Conservation (phyloP, 2,888 invertebrate species). For the Schizaphis graminum region DNA sequence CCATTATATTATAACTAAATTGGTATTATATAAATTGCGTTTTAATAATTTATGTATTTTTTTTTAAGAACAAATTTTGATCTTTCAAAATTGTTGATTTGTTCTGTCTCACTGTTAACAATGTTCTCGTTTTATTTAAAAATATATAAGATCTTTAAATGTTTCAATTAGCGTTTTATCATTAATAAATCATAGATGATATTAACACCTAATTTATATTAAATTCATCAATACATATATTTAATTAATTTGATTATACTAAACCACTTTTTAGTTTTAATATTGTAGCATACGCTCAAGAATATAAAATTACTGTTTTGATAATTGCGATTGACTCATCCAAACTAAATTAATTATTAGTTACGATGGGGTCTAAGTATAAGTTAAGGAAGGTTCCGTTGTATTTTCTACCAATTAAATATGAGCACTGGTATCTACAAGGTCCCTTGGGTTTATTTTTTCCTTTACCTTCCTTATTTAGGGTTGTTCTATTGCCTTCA, state of each 20-base stretch:
- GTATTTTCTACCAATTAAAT: constrained; percentile 50
- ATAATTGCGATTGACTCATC: constrained; percentile 32
- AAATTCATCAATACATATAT: not conserved
- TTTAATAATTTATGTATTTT: not conserved
- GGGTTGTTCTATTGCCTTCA: constrained; percentile 13
- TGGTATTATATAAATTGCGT: not conserved
- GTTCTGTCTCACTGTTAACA: not conserved
- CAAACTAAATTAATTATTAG: constrained; percentile 22
- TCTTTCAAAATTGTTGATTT: not conserved
- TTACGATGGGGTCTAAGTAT: not conserved
- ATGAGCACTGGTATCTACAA: not conserved
- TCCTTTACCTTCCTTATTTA: constrained; percentile 32
- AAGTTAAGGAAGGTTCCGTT: not conserved
- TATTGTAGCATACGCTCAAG: not conserved
- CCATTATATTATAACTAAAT: not conserved
- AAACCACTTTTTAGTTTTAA: not conserved
- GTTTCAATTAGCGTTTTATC: not conserved
- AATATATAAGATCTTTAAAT: not conserved
- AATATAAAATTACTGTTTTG: not conserved
- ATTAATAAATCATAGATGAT: not conserved
- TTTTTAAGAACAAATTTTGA: not conserved
- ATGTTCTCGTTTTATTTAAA: not conserved
- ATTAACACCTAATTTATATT: not conserved
- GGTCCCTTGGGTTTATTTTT: constrained; percentile 8
- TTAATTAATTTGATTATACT: not conserved